These are phyloP conservation scores for Paratrypauchen microcephalus DNA, from an alignment of 2,797 vertebrate species.

Conservation along the genomic window DNA sequence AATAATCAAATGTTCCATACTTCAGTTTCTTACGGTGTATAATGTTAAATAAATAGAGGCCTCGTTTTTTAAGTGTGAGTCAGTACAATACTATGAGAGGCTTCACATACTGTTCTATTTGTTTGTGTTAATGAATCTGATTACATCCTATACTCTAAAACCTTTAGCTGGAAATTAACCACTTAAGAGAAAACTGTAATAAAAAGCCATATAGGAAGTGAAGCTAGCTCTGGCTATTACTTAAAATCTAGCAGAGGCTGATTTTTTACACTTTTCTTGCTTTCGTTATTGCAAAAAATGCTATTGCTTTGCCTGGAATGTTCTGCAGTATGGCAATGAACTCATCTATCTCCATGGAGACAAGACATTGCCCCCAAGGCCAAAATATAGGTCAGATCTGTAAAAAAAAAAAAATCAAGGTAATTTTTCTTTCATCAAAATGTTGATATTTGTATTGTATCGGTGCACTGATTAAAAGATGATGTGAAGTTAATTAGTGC, in stretches of 20 bases:
- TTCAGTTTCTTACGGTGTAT: not conserved
- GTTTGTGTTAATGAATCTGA: conserved; percentile 6
- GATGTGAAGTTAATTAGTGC: too few relatives aligned
- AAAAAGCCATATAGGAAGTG: not conserved
- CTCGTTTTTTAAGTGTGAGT: not conserved
- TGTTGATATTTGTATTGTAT: too few relatives aligned
- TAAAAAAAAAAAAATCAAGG: too few relatives aligned
- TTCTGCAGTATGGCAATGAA: too few relatives aligned
- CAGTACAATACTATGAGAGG: not conserved
- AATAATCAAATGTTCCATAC: not conserved
- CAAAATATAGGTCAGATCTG: too few relatives aligned
- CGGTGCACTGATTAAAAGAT: too few relatives aligned
- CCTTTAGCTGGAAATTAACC: not conserved
- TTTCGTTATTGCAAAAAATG: too few relatives aligned
- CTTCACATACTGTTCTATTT: not conserved
- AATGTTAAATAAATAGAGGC: not conserved
- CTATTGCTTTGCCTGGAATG: too few relatives aligned
- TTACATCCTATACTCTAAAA: not conserved
- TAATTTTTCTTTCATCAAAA: too few relatives aligned
- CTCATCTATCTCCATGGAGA: too few relatives aligned
- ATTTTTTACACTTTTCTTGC: too few relatives aligned
- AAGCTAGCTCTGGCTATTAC: not conserved
- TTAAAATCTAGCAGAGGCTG: not conserved
- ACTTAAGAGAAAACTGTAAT: conserved; percentile 4
- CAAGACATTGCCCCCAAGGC: too few relatives aligned